Percentiles rank a stretch among this genome's conserved stretches.
Conservation (phyloP, 2,797 vertebrate genomes). For the Coregonus suidteri region DNA sequence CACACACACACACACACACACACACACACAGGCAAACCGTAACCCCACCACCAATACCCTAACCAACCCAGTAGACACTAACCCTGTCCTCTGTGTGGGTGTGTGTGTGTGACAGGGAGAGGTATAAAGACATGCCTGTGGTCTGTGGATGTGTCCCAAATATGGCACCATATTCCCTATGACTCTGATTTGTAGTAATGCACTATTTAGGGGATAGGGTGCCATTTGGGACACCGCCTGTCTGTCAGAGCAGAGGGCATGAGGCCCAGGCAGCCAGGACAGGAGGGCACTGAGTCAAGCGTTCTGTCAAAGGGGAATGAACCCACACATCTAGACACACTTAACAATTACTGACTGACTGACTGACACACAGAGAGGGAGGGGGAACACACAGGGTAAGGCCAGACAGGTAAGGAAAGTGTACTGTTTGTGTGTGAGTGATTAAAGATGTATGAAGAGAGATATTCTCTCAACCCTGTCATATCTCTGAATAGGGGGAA, state of each 20-base stretch:
- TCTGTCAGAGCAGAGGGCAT: not conserved
- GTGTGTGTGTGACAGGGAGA: slow-evolving; percentile 11
- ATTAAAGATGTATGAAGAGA: not conserved
- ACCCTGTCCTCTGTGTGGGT: slow-evolving; percentile 9
- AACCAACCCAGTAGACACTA: not conserved
- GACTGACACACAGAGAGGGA: not conserved
- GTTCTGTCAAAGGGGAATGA: slow-evolving; percentile 15
- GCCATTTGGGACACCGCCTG: not conserved
- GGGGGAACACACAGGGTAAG: too few species aligned
- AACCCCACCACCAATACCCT: too few species aligned
- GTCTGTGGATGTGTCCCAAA: not conserved
- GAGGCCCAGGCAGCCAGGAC: not conserved
- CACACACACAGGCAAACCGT: too few species aligned
- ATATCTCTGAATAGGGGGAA: not conserved
- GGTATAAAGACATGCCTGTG: slow-evolving; percentile 8
- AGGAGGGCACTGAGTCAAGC: slow-evolving; percentile 13
- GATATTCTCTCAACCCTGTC: not conserved
- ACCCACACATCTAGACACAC: not conserved
- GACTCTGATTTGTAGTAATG: not conserved
- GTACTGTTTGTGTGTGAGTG: not conserved
- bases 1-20: too few species aligned
- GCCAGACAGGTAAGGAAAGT: too few species aligned
- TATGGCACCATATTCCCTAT: not conserved
- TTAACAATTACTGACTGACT: slow-evolving; percentile 4
- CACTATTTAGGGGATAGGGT: not conserved